These are phyloP conservation scores for Thera britannica DNA, from an alignment of 2,888 invertebrate species.

Conservation along the genomic window DNA sequence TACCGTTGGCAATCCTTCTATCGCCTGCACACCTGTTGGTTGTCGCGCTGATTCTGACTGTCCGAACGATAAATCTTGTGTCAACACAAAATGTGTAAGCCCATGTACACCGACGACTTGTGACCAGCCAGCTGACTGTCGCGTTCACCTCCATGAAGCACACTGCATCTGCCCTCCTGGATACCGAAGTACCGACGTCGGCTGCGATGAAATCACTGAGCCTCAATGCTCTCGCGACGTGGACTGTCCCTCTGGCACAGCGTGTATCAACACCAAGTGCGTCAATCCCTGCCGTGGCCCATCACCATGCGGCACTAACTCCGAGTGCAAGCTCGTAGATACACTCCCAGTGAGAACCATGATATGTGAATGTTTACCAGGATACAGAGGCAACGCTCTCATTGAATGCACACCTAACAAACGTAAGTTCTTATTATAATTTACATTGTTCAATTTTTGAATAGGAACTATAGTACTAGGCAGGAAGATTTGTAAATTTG, in stretches of 20 bases:
- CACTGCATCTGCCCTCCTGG: slow-evolving; percentile 94
- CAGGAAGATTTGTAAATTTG: too few species aligned
- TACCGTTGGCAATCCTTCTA: slow-evolving; percentile 91
- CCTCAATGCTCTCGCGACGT: slow-evolving; percentile 90
- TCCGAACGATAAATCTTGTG: slow-evolving; percentile 91
- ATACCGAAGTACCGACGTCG: slow-evolving; percentile 86
- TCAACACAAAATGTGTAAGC: slow-evolving; percentile 91
- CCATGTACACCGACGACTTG: slow-evolving; percentile 91
- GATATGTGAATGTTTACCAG: slow-evolving; percentile 94
- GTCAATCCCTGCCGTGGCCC: slow-evolving; percentile 92
- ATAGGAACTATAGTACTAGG: too few species aligned
- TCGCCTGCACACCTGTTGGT: slow-evolving; percentile 91
- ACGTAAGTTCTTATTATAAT: slow-evolving; percentile 81
- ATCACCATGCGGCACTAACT: slow-evolving; percentile 92
- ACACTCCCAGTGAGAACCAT: slow-evolving; percentile 94
- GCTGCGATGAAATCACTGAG: slow-evolving; percentile 85
- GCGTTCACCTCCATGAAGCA: slow-evolving; percentile 89
- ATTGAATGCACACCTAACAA: slow-evolving; percentile 89
- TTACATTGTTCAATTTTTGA: too few species aligned
- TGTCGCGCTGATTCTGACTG: slow-evolving; percentile 93
- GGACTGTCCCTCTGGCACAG: slow-evolving; percentile 93
- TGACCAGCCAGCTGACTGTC: slow-evolving; percentile 89
- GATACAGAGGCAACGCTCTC: slow-evolving; percentile 94
- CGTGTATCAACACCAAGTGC: slow-evolving; percentile 92
- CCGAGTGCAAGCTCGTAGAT: slow-evolving; percentile 91